Evolutionary conservation across 2,113 vertebrate species (phyloP), one percentile per base, ranked within the genome.

Genomic region (Semnornis frantzii): DNA sequence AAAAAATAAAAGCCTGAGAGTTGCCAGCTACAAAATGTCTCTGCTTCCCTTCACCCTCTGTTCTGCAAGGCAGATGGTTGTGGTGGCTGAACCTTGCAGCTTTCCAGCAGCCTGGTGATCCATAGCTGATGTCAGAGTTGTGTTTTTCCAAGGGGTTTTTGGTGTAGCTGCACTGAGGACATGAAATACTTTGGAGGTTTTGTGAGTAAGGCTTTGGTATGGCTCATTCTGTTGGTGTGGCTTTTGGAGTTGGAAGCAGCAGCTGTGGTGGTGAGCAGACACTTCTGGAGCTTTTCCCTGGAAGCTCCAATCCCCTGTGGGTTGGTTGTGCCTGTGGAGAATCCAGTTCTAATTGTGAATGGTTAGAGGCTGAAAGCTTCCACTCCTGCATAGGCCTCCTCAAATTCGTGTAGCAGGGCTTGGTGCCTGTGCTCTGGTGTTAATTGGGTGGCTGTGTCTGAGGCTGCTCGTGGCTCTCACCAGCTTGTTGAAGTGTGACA

Each of bases 391-490:
- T 8, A 78, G 44, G 23, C n/a, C 34, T 70, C n/a, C 54, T 83
- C 64, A 33, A 58, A 15, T 44, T 75, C 30, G 48, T 83, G 39
- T 82, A 68, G 81, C 24, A 19, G 87, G 69, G 33, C 18, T 34
- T 39, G n/a, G 78, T 57, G 44, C 1, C 0, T 60, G 28, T 83
- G 85, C 15, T 8, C 23, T 27, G 1, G 7, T 23, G 44, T 71
- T 94, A 85, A 90, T 94, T 79, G 77, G 82, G 75, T 92, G 65
- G 1, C 65, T 83, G 58, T 87, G 33, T 78, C 69, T 58, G 79
- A 83, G 75, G 64, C 20, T 90, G 44, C 79, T 54, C 57, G 60
- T 87, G 84, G 58, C 76, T 90, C 57, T 82, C 54, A 4, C 31
- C 0, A 4, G 55, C 42, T 52, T 76, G 28, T n/a, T 85, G 27